Conservation (phyloP, 53 echinoderm and acorn worm species). For the Henricia sp. region DNA sequence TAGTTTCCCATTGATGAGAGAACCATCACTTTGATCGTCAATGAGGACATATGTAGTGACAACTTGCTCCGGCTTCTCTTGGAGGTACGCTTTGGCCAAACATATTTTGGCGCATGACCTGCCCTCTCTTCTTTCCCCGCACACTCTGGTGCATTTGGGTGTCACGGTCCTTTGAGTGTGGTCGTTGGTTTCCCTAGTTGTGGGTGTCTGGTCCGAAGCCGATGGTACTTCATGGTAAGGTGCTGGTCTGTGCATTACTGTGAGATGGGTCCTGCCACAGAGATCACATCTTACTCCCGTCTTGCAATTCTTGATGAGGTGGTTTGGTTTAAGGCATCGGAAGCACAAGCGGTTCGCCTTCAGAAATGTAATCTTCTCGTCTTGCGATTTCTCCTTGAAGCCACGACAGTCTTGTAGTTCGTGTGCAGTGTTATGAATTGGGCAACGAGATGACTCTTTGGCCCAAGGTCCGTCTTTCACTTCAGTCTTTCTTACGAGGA, state of each 20-base stretch:
- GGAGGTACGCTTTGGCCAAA: constrained; percentile 59
- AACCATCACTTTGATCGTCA: constrained; percentile 68
- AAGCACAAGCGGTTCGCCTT: constrained; percentile 65
- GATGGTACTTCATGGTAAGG: constrained; percentile 28
- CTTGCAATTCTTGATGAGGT: constrained; percentile 64
- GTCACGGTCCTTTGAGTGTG: constrained; percentile 11
- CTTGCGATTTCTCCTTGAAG: constrained; percentile 53
- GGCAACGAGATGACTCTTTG: constrained; percentile 30
- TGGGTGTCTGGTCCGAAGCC: constrained; percentile 10
- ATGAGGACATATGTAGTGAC: constrained; percentile 57
- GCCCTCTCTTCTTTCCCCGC: constrained; percentile 34
- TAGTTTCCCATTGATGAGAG: constrained; percentile 47
- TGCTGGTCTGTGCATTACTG: constrained; percentile 46
- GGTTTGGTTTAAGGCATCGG: constrained; percentile 52
- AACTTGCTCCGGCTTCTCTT: constrained; percentile 36
- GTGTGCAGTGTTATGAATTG: constrained; percentile 66
- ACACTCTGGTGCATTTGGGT: constrained; percentile 62
- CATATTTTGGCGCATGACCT: constrained; percentile 67
- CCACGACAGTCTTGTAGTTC: constrained; percentile 55
- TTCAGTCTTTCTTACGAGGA: constrained; percentile 54
- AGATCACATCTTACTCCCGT: constrained; percentile 54
- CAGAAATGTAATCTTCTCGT: constrained; percentile 54
- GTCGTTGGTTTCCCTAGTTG: constrained; percentile 2
- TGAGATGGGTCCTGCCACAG: constrained; percentile 47
- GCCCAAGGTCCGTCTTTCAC: constrained; percentile 29